Conservation (phyloP, 2,888 invertebrate genomes). For the Morpho deidamia region DNA sequence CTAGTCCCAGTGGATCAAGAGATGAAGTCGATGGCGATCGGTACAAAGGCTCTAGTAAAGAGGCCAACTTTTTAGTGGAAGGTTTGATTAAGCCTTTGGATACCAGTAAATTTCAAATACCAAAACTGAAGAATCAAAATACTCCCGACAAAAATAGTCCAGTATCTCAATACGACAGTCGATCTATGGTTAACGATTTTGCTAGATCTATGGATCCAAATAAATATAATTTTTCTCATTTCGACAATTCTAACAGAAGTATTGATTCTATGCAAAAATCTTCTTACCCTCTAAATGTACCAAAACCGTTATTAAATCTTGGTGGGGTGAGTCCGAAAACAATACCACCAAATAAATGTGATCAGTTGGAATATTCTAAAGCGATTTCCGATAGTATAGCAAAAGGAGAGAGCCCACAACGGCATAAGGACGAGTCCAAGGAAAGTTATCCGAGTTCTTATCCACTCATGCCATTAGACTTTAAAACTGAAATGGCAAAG, state of each 20-base stretch:
- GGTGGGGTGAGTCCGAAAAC: conserved; percentile 68
- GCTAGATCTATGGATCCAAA: conserved; percentile 59
- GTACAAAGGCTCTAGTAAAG: conserved; percentile 80
- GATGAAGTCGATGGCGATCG: conserved; percentile 82
- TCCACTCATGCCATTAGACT: conserved; percentile 64
- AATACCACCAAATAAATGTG: conserved; percentile 43
- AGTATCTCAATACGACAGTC: conserved; percentile 58
- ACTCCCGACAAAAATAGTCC: conserved; percentile 69
- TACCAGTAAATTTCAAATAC: conserved; percentile 91
- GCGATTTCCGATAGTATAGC: conserved; percentile 57
- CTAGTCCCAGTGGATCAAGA: conserved; percentile 81
- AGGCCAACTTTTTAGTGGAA: conserved; percentile 82
- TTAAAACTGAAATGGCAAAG: conserved; percentile 68
- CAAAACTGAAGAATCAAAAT: conserved; percentile 81
- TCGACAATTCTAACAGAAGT: conserved; percentile 55
- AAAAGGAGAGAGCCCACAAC: conserved; percentile 55
- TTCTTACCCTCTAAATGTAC: conserved; percentile 64
- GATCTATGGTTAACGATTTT: conserved; percentile 68
- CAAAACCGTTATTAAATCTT: conserved; percentile 66
- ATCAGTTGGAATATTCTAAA: conserved; percentile 58
- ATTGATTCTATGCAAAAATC: conserved; percentile 61
- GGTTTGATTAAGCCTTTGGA: conserved; percentile 88
- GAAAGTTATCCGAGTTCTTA: conserved; percentile 50
- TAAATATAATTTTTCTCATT: conserved; percentile 68
- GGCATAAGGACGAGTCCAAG: conserved; percentile 62